A percentile compares a stretch with the other conserved stretches of the same genome.
phyloP scores from a whole-genome alignment of 1,140 invertebrate genomes.

The Lanistes nyassanus region DNA sequence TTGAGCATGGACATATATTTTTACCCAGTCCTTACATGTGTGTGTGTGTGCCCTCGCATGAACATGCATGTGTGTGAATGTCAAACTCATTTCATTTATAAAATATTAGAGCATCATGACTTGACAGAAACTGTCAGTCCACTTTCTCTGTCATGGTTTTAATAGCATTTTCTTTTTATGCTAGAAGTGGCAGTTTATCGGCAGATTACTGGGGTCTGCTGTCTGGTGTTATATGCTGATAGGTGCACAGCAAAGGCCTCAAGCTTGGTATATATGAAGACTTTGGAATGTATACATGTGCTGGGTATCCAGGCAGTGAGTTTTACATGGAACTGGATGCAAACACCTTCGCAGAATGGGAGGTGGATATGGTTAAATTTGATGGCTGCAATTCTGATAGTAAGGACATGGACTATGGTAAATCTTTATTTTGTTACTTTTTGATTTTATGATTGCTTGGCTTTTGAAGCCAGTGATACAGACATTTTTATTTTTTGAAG shows the following conservation, averaged over 20 bases:
- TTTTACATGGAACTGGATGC: conserved; percentile 87
- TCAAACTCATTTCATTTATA: background rate
- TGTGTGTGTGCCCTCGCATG: too few relatives aligned
- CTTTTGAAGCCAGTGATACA: too few relatives aligned
- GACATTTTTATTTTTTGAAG: too few relatives aligned
- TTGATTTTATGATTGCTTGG: too few relatives aligned
- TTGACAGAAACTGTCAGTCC: background rate
- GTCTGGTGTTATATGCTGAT: too few relatives aligned
- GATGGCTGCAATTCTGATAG: conserved; percentile 93
- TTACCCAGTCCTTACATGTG: background rate
- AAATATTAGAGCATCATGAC: background rate
- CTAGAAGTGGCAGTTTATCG: background rate
- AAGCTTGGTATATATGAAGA: conserved; percentile 98
- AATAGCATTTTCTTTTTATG: background rate
- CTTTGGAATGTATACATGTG: conserved; percentile 92
- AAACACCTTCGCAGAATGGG: conserved; percentile 91
- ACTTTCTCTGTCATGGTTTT: background rate
- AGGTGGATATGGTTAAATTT: conserved; percentile 94
- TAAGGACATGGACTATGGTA: conserved; percentile 48
- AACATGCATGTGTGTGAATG: background rate
- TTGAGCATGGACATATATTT: too few relatives aligned
- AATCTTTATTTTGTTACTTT: too few relatives aligned
- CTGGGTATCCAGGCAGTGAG: conserved; percentile 91
- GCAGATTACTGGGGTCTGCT: background rate
- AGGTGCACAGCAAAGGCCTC: conserved; percentile 91